Evolutionary conservation across 1,140 invertebrate genomes (phyloP).

Genomic region (Oncopodura yosiiana): DNA sequence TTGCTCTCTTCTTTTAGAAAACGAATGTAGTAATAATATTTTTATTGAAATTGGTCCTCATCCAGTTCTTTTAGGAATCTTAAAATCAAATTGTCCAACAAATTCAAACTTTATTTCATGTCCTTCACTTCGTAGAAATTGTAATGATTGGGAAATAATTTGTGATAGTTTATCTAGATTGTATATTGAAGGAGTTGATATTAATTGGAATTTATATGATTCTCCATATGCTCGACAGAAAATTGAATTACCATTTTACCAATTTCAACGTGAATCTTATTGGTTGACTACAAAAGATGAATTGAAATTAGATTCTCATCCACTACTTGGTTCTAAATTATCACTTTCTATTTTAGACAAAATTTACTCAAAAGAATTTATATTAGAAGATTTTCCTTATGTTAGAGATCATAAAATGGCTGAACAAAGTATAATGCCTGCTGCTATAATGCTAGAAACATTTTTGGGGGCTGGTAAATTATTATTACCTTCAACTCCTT

Average conservation of each 20-base stretch:
- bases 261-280: slow-evolving; percentile 13
- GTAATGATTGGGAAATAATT: slow-evolving; percentile 19
- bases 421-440: slow-evolving; percentile 13
- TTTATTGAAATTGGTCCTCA: slow-evolving; percentile 19
- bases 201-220: slow-evolving; percentile 17
- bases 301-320: slow-evolving; percentile 11
- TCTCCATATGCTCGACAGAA: not conserved
- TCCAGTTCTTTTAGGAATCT: slow-evolving; percentile 7
- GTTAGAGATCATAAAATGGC: slow-evolving; percentile 22
- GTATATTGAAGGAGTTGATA: slow-evolving; percentile 10
- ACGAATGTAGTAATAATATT: not conserved
- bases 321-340: slow-evolving; percentile 14
- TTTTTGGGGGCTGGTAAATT: slow-evolving; percentile 12
- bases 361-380: slow-evolving; percentile 8
- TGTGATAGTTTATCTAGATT: slow-evolving; percentile 7
- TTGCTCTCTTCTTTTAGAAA: slow-evolving; percentile 3
- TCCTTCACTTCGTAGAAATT: slow-evolving; percentile 15
- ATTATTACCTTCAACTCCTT: not conserved
- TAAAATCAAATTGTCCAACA: not conserved
- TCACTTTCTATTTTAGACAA: not conserved
- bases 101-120: slow-evolving; percentile 5
- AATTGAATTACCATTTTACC: slow-evolving; percentile 15
- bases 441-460: slow-evolving; percentile 19
- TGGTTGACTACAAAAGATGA: slow-evolving; percentile 9
- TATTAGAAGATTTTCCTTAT: slow-evolving; percentile 12